Evolutionary conservation across 2,113 vertebrate species (phyloP).

Genomic region (Thomomys bottae): DNA sequence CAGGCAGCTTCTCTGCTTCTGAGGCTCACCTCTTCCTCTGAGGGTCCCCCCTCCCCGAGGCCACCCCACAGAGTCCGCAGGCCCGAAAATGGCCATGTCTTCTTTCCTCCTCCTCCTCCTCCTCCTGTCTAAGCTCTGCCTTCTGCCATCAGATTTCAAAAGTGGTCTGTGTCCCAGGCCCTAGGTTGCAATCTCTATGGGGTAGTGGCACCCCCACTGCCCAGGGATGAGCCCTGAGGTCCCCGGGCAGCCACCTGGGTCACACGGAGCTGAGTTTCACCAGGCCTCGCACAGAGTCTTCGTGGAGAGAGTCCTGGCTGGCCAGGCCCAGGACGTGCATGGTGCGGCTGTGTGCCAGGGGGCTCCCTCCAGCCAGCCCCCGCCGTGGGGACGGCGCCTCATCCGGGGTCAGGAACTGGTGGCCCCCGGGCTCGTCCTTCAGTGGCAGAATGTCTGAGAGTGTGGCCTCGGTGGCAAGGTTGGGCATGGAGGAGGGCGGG

Average conservation of each 20-base stretch:
- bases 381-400: constrained; percentile 93
- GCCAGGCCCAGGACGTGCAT: constrained; percentile 93
- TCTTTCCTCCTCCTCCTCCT: neutral
- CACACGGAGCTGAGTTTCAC: constrained; percentile 99
- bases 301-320: constrained; percentile 97
- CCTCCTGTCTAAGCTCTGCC: neutral
- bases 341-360: constrained; percentile 92
- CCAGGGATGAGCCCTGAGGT: neutral
- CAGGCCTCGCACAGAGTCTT: constrained; percentile 96
- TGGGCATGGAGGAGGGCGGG: constrained; percentile 94
- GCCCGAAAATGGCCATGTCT: constrained; percentile 26
- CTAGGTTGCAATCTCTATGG: neutral
- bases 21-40: neutral
- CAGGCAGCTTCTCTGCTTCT: neutral
- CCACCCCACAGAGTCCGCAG: neutral
- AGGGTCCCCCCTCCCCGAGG: neutral
- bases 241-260: constrained; percentile 56
- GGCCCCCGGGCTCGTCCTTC: constrained; percentile 89
- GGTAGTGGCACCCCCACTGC: neutral
- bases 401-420: constrained; percentile 96
- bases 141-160: neutral
- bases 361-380: constrained; percentile 91
- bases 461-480: constrained; percentile 90
- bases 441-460: constrained; percentile 90
- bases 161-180: neutral